Evolutionary conservation across 1,140 invertebrate genomes (phyloP).

Genomic region (Plectus sambesii): DNA sequence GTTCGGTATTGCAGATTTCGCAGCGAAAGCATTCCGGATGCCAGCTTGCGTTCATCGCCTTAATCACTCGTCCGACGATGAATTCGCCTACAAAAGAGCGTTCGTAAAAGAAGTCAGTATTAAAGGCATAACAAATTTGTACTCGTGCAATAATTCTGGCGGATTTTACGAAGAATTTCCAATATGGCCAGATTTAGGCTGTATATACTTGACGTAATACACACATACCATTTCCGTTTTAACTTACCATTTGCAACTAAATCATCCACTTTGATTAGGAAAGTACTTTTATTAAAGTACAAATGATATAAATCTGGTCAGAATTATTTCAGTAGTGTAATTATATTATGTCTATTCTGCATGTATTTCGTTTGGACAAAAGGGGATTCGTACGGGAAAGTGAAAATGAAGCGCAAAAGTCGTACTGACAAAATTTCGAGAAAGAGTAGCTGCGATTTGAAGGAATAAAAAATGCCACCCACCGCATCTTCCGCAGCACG

Average conservation of each 20-base stretch:
- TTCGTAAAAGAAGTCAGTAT: not conserved
- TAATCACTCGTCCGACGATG: slow-evolving; percentile 71
- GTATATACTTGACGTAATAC: too few relatives aligned
- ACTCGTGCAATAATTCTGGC: slow-evolving; percentile 9
- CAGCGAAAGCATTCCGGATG: slow-evolving; percentile 94
- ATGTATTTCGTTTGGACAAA: too few relatives aligned
- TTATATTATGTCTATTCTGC: too few relatives aligned
- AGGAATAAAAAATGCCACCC: slow-evolving; percentile 45
- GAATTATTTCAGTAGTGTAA: too few relatives aligned
- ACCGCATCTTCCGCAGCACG: slow-evolving; percentile 94
- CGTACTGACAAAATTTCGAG: slow-evolving; percentile 8
- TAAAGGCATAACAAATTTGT: slow-evolving; percentile 13
- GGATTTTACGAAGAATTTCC: too few relatives aligned
- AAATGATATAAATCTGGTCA: too few relatives aligned
- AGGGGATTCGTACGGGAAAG: too few relatives aligned
- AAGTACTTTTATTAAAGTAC: too few relatives aligned
- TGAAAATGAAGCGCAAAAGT: slow-evolving; percentile 12
- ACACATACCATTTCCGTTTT: too few relatives aligned
- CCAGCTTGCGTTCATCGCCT: slow-evolving; percentile 98
- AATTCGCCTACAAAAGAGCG: slow-evolving; percentile 40
- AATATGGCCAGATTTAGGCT: too few relatives aligned
- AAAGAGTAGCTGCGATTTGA: slow-evolving; percentile 6
- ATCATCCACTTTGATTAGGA: too few relatives aligned
- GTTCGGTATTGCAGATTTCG: slow-evolving; percentile 72
- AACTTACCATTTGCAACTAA: too few relatives aligned